Evolutionary conservation across 1,140 invertebrate species (phyloP).

Genomic region (Copidosoma floridanum): DNA sequence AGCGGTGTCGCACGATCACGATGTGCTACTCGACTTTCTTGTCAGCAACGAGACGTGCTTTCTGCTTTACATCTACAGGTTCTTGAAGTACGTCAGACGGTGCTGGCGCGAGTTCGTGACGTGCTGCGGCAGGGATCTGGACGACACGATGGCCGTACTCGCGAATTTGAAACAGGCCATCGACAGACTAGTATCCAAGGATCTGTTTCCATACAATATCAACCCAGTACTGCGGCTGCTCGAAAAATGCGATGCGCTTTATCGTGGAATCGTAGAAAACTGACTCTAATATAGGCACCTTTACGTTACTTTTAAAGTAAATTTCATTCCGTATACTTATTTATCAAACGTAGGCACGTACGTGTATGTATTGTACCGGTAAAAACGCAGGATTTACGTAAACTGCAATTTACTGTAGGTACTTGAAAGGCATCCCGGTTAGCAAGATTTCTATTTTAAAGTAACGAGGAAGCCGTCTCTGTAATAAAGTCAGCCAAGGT

Average conservation of each 20-base stretch:
- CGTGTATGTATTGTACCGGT: too few species aligned
- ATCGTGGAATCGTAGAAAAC: conserved; percentile 70
- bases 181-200: conserved; percentile 75
- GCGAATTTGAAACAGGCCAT: conserved; percentile 78
- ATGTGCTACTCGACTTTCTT: conserved; percentile 81
- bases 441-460: not conserved
- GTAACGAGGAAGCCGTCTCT: conserved; percentile 8
- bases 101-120: conserved; percentile 81
- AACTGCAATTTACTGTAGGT: too few species aligned
- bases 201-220: conserved; percentile 87
- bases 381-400: too few species aligned
- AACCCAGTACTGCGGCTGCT: conserved; percentile 80
- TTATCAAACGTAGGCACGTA: too few species aligned
- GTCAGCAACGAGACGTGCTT: conserved; percentile 91
- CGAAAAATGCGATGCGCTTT: conserved; percentile 81
- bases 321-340: too few species aligned
- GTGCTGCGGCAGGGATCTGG: conserved; percentile 74
- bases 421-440: too few species aligned
- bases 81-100: conserved; percentile 80
- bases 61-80: conserved; percentile 78
- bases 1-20: conserved; percentile 78
- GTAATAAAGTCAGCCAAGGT: conserved; percentile 11
- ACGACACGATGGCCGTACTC: conserved; percentile 80
- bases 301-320: too few species aligned
- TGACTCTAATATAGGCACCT: conserved; percentile 32